phyloP scores from a whole-genome alignment of 1,140 invertebrate species.

The Plutomurus gul region DNA sequence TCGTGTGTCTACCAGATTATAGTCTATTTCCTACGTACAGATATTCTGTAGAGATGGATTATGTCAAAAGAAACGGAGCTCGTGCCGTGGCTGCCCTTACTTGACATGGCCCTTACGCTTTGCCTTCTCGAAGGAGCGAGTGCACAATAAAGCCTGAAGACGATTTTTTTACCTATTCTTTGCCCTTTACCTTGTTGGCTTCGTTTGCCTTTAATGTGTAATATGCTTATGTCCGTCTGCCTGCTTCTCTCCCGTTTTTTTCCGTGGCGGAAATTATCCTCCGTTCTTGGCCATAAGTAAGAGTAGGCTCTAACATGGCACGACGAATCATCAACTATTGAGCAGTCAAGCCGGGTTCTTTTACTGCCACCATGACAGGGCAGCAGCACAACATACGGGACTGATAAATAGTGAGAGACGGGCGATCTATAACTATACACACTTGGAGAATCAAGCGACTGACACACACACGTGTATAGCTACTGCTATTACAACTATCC shows the following conservation, averaged over 20 bases:
- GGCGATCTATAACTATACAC: neutral
- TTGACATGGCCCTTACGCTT: neutral
- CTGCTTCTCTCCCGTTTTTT: constrained; percentile 3
- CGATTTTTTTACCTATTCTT: neutral
- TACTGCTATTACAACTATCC: too few species aligned
- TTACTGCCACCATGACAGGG: neutral
- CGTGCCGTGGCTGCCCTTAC: neutral
- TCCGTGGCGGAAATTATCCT: constrained; percentile 23
- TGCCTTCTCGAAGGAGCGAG: neutral
- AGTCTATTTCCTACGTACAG: neutral
- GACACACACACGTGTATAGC: too few species aligned
- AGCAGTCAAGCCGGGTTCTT: neutral
- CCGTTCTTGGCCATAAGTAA: neutral
- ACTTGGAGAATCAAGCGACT: too few species aligned
- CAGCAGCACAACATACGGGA: neutral
- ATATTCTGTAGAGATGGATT: too few species aligned
- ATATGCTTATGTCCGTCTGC: constrained; percentile 15
- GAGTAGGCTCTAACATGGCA: neutral
- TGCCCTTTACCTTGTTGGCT: constrained; percentile 20
- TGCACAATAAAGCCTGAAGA: neutral
- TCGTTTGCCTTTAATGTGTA: neutral
- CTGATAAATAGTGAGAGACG: too few species aligned
- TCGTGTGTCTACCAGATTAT: neutral
- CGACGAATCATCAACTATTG: constrained; percentile 18
- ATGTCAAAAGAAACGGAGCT: neutral